Percentiles rank a stretch among this genome's conserved stretches.
These are phyloP conservation scores for Corythoichthys haematopterus DNA, from an alignment of 2,113 vertebrate genomes.

Conservation along the genomic window DNA sequence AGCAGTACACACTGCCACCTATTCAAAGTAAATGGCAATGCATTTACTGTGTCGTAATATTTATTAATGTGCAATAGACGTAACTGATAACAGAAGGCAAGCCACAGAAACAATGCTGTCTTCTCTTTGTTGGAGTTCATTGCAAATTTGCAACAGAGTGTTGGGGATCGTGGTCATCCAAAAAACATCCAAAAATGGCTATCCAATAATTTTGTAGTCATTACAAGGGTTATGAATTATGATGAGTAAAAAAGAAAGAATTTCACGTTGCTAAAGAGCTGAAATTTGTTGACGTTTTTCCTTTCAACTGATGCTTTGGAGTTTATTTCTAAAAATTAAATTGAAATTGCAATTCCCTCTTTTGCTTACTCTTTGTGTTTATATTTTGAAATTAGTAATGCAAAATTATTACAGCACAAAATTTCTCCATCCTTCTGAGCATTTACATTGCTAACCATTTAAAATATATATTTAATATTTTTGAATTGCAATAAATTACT, in stretches of 20 bases:
- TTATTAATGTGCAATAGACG: slow-evolving; percentile 46
- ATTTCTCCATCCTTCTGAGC: no score
- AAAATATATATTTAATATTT: not conserved
- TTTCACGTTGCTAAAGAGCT: slow-evolving; percentile 47
- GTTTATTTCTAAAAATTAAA: slow-evolving; percentile 54
- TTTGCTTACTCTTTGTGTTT: slow-evolving; percentile 9
- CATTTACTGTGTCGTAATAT: slow-evolving; percentile 39
- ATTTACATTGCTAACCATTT: not conserved
- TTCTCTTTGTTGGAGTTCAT: slow-evolving; percentile 20
- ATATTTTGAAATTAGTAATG: not conserved
- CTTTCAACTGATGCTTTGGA: slow-evolving; percentile 57
- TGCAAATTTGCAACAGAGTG: slow-evolving; percentile 32
- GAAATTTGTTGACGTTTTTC: slow-evolving; percentile 52
- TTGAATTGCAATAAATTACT: not conserved
- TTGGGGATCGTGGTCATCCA: slow-evolving; percentile 25
- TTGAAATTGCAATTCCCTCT: slow-evolving; percentile 34
- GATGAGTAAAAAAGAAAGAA: slow-evolving; percentile 37
- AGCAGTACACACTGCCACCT: slow-evolving; percentile 31
- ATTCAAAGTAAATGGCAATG: slow-evolving; percentile 16
- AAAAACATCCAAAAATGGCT: slow-evolving; percentile 32
- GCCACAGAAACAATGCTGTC: slow-evolving; percentile 2
- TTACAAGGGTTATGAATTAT: slow-evolving; percentile 53
- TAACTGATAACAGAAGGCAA: slow-evolving; percentile 18
- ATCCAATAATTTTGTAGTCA: slow-evolving; percentile 53
- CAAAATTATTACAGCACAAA: no score